These are phyloP conservation scores for Esox niger DNA, from an alignment of 2,113 vertebrate genomes.

Conservation along the genomic window DNA sequence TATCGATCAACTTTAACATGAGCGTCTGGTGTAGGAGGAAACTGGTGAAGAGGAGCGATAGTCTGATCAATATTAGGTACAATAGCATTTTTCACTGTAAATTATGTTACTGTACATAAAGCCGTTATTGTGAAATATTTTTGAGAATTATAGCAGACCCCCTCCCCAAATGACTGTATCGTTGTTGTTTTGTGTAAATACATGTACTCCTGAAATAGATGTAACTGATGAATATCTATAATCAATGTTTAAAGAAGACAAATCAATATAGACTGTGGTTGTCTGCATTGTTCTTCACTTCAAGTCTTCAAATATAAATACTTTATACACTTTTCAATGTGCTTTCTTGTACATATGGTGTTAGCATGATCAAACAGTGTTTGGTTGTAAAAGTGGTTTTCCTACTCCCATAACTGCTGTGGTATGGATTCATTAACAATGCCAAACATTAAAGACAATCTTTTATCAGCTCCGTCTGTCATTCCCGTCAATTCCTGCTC, in stretches of 20 bases:
- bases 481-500: conserved; percentile 18
- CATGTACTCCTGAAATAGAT: conserved; percentile 87
- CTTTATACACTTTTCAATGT: conserved; percentile 92
- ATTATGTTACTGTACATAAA: conserved; percentile 81
- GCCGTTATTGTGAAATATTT: conserved; percentile 77
- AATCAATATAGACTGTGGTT: conserved; percentile 94
- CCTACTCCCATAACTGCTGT: conserved; percentile 88
- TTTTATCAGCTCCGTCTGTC: conserved; percentile 68
- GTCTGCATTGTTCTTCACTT: conserved; percentile 86
- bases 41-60: conserved; percentile 52
- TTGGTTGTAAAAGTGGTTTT: conserved; percentile 87
- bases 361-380: conserved; percentile 95
- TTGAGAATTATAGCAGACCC: conserved; percentile 72
- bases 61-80: conserved; percentile 69
- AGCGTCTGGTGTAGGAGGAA: background rate
- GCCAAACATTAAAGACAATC: conserved; percentile 83
- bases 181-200: conserved; percentile 95
- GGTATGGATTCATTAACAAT: conserved; percentile 94
- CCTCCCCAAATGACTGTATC: conserved; percentile 75
- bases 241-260: conserved; percentile 91
- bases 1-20: background rate
- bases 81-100: conserved; percentile 74
- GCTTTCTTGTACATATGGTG: conserved; percentile 98
- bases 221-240: conserved; percentile 85
- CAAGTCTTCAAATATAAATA: conserved; percentile 82